Percentiles rank a stretch among this genome's conserved stretches.
Evolutionary conservation across 1,140 invertebrate genomes (phyloP).

Genomic region (Eriocheir sinensis): DNA sequence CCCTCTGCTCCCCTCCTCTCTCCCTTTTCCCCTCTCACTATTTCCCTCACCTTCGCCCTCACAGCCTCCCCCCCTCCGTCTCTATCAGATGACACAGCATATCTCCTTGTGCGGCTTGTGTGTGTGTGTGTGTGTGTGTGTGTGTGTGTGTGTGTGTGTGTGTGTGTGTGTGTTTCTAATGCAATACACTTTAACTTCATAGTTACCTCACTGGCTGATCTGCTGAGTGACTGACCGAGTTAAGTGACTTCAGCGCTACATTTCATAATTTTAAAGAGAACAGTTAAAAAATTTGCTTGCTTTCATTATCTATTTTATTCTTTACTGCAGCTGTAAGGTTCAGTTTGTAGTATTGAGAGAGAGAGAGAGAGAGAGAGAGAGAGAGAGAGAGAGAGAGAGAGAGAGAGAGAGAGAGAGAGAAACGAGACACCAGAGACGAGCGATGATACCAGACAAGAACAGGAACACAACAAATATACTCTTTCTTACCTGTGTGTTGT

Average conservation of each 20-base stretch:
- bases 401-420: neutral
- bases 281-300: too few species aligned
- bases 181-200: too few species aligned
- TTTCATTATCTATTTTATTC: too few species aligned
- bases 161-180: too few species aligned
- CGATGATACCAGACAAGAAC: neutral
- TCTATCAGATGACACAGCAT: neutral
- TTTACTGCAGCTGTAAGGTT: neutral
- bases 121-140: constrained; percentile 22
- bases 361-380: neutral
- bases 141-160: neutral
- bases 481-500: too few species aligned
- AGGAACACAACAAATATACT: neutral
- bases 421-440: neutral
- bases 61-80: neutral
- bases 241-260: too few species aligned
- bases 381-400: neutral
- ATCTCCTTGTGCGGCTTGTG: neutral
- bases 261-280: too few species aligned
- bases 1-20: neutral
- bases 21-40: neutral
- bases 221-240: too few species aligned
- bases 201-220: too few species aligned
- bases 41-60: constrained; percentile 17
- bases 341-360: neutral